A percentile compares a stretch with the other conserved stretches of the same genome.
These are phyloP conservation scores for Oreohelix idahoensis DNA, from an alignment of 1,140 invertebrate species.

Conservation along the genomic window DNA sequence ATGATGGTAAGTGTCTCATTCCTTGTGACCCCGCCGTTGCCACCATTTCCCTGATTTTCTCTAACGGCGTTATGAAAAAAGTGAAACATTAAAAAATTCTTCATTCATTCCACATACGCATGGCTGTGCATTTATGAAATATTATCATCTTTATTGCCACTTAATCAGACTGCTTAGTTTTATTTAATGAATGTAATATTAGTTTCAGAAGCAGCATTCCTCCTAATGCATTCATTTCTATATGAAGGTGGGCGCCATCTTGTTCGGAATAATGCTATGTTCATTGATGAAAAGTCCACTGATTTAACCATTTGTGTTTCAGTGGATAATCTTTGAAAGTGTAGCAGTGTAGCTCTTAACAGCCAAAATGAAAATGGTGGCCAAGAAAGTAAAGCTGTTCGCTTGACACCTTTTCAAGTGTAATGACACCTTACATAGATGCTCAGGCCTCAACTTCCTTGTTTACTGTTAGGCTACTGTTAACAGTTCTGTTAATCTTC, in stretches of 20 bases:
- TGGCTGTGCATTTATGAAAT: background rate
- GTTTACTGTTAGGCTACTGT: too few relatives aligned
- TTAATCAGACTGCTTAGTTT: background rate
- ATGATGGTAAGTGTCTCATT: slow-evolving; percentile 66
- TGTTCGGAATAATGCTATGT: background rate
- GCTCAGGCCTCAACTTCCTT: too few relatives aligned
- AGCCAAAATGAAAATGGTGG: too few relatives aligned
- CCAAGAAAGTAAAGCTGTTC: too few relatives aligned
- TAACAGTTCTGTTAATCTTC: too few relatives aligned
- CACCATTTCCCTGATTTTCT: background rate
- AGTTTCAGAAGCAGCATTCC: background rate
- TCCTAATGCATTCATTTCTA: background rate
- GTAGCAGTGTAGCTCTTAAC: too few relatives aligned
- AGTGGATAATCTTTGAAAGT: too few relatives aligned
- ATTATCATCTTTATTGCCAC: background rate
- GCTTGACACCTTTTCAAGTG: too few relatives aligned
- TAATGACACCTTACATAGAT: too few relatives aligned
- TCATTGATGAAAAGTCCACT: too few relatives aligned
- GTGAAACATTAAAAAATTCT: too few relatives aligned
- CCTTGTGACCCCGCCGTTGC: slow-evolving; percentile 8
- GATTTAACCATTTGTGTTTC: too few relatives aligned
- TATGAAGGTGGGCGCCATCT: slow-evolving; percentile 1
- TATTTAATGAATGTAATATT: background rate
- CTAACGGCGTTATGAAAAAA: background rate
- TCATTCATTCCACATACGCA: background rate